Evolutionary conservation across 2,113 vertebrate species (phyloP).

Genomic region (Podiceps cristatus): DNA sequence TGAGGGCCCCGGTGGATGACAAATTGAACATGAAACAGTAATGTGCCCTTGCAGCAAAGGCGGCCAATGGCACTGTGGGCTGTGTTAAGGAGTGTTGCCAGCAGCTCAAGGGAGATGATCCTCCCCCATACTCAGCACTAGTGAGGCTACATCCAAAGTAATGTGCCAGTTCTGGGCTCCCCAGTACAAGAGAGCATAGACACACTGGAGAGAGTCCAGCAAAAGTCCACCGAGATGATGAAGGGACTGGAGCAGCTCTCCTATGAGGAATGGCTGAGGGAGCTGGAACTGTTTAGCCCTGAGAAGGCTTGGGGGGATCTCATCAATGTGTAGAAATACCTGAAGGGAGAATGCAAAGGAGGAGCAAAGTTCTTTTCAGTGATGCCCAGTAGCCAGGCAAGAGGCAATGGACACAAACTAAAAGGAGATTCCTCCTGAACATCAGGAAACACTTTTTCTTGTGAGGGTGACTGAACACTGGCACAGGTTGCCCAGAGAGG

Average conservation of each 20-base stretch:
- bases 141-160: background rate
- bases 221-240: background rate
- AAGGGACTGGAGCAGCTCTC: background rate
- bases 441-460: background rate
- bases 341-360: background rate
- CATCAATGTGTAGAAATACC: background rate
- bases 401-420: background rate
- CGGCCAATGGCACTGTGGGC: accelerated
- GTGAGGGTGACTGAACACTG: background rate
- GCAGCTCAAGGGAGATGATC: background rate
- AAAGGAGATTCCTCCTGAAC: background rate
- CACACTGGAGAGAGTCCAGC: background rate
- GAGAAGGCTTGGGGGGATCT: background rate
- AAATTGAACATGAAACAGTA: background rate
- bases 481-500: background rate
- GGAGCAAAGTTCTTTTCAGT: background rate
- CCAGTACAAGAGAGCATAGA: background rate
- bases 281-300: background rate
- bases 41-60: background rate
- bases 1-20: background rate
- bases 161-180: background rate
- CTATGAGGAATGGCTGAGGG: background rate
- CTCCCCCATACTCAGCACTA: background rate
- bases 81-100: background rate
- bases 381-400: background rate